A percentile compares a stretch with the other conserved stretches of the same genome.
Conservation (phyloP, 2,113 vertebrate species). For the Phyllostomus discolor region DNA sequence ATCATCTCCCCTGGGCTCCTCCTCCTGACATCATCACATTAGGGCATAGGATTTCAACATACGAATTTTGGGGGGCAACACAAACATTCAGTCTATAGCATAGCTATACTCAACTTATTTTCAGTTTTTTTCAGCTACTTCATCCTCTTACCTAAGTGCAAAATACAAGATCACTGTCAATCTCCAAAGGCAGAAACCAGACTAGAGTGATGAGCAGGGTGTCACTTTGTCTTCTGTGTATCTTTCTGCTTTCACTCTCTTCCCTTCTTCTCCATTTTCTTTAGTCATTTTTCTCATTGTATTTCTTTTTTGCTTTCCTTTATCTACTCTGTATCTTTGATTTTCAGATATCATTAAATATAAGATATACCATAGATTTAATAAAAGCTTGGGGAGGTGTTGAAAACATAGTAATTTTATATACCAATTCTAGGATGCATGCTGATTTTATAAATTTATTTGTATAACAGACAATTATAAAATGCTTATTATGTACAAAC, state of each 20-base stretch:
- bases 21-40: no score
- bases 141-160: neutral
- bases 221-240: neutral
- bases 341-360: neutral
- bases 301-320: neutral
- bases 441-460: neutral
- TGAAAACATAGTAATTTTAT: neutral
- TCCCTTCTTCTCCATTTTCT: neutral
- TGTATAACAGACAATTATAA: neutral
- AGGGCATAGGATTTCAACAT: no score
- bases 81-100: neutral
- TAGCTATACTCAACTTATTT: neutral
- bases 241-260: neutral
- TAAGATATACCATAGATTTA: neutral
- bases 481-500: neutral
- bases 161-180: neutral
- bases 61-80: no score
- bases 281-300: neutral
- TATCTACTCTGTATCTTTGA: neutral
- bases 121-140: neutral
- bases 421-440: neutral
- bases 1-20: no score
- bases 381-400: neutral
- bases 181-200: neutral
- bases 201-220: neutral